Evolutionary conservation across 1,140 invertebrate genomes (phyloP).

Genomic region (Drosophila pachea): DNA sequence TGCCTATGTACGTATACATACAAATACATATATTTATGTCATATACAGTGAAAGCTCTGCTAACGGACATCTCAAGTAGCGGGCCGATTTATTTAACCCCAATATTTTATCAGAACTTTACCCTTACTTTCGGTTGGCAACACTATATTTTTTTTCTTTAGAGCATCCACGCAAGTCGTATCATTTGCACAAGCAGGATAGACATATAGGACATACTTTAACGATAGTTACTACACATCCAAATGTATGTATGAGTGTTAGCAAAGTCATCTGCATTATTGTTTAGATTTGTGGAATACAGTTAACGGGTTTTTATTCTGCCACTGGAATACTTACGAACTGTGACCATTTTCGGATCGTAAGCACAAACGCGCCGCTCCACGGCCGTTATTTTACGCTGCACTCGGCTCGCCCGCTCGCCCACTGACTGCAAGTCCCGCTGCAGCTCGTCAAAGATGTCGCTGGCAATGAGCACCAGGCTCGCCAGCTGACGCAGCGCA

Average conservation of each 20-base stretch:
- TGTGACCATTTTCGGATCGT: conserved; percentile 89
- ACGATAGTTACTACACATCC: neutral
- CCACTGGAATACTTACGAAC: conserved; percentile 86
- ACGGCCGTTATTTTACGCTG: conserved; percentile 83
- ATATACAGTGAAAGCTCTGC: conserved; percentile 7
- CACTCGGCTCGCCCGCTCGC: conserved; percentile 83
- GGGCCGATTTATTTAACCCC: neutral
- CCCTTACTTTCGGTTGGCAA: neutral
- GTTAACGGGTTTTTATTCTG: neutral
- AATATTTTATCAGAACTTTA: neutral
- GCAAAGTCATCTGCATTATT: neutral
- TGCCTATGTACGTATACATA: conserved; percentile 15
- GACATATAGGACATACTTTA: neutral
- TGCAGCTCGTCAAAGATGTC: conserved; percentile 88
- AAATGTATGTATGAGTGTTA: too few species aligned
- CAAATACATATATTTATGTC: neutral
- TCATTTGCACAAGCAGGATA: too few species aligned
- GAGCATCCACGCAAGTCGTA: too few species aligned
- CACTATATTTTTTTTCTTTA: neutral
- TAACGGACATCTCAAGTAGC: conserved; percentile 4
- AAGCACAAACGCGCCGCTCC: conserved; percentile 82
- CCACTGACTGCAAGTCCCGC: conserved; percentile 84
- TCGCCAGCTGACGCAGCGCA: conserved; percentile 87
- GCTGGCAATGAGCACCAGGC: conserved; percentile 87
- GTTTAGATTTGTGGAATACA: neutral